These are phyloP conservation scores for Steinernema feltiae DNA, from an alignment of 1,140 invertebrate species.

Conservation along the genomic window DNA sequence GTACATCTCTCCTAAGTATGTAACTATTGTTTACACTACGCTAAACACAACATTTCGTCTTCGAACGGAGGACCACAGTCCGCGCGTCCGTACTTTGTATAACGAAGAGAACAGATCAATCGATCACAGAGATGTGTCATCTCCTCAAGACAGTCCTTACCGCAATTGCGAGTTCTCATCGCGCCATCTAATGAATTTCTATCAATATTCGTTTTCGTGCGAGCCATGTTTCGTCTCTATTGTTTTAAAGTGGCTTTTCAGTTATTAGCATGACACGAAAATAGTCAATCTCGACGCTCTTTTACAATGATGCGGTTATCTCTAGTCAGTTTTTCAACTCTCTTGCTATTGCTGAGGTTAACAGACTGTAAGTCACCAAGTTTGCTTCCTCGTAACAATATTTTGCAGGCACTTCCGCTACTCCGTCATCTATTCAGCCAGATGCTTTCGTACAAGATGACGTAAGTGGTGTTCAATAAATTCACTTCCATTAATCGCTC, in stretches of 20 bases:
- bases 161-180: not conserved
- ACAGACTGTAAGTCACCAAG: not conserved
- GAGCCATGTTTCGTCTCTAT: not conserved
- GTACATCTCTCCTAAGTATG: not conserved
- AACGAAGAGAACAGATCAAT: not conserved
- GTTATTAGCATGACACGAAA: conserved; percentile 1
- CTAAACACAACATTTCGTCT: not conserved
- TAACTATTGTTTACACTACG: conserved; percentile 2
- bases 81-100: not conserved
- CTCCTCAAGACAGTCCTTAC: not conserved
- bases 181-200: too few species aligned
- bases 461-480: not conserved
- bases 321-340: not conserved
- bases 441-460: not conserved
- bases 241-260: too few species aligned
- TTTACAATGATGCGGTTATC: too few species aligned
- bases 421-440: not conserved
- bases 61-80: not conserved
- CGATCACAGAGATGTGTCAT: not conserved
- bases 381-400: not conserved
- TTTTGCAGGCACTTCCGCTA: not conserved
- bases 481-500: not conserved
- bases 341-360: not conserved
- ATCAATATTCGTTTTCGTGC: not conserved
- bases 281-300: not conserved